Percentiles rank a stretch among this genome's conserved stretches.
These are phyloP conservation scores for Drosophila austrosaltans DNA, from an alignment of 2,888 invertebrate genomes.

Conservation along the genomic window DNA sequence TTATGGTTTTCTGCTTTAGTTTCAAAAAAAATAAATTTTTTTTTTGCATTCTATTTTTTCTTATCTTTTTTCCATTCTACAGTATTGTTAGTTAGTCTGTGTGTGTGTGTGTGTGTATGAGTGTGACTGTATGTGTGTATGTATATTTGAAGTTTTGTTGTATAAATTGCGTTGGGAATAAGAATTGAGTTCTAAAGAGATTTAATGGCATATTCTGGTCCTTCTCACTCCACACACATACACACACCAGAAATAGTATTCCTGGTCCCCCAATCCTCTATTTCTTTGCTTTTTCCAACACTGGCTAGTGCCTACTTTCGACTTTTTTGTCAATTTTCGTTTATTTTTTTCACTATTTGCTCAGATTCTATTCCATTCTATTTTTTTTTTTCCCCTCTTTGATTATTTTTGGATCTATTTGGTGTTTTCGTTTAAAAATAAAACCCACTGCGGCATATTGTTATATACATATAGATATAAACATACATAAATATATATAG, in stretches of 20 bases:
- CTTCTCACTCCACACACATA: slow-evolving; percentile 4
- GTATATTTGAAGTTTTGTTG: slow-evolving; percentile 68
- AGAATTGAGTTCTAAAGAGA: slow-evolving; percentile 81
- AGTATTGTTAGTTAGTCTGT: slow-evolving; percentile 46
- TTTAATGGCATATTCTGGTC: slow-evolving; percentile 76
- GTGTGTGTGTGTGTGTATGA: slow-evolving; percentile 35
- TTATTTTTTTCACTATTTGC: neutral
- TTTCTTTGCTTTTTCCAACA: neutral
- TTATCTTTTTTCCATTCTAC: slow-evolving; percentile 8
- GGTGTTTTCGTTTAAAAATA: neutral
- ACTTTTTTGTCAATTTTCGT: neutral
- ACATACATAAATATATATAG: neutral
- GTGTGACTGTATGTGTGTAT: slow-evolving; percentile 20
- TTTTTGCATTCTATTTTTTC: neutral
- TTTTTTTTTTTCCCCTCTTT: neutral
- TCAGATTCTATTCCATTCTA: neutral
- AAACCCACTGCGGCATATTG: slow-evolving; percentile 5
- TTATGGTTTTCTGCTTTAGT: slow-evolving; percentile 45
- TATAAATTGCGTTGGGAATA: slow-evolving; percentile 82
- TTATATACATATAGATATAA: neutral
- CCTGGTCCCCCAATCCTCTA: neutral
- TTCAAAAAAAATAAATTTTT: neutral
- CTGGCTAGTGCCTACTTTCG: neutral
- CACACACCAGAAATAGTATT: neutral
- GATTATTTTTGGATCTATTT: slow-evolving; percentile 4